Evolutionary conservation across 2,888 invertebrate genomes (phyloP), one percentile per base, ranked within the genome.

Genomic region (Lepetodrilus schrolli): DNA sequence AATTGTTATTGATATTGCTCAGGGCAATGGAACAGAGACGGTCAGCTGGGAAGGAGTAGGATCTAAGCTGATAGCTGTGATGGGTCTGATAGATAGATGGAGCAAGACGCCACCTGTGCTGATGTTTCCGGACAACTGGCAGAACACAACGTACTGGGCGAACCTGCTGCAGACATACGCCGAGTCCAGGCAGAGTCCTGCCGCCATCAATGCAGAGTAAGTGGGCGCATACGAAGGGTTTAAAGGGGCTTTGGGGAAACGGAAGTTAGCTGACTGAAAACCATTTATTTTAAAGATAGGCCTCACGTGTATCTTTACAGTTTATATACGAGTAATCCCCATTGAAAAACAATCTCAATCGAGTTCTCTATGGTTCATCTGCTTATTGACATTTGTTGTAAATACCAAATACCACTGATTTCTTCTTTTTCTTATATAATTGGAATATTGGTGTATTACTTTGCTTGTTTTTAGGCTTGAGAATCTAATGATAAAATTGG

Each of bases 91-190:
- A n/a, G 34, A 7, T 8, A 50, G 34, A n/a, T 78, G 79, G 76
- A 38, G 66, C 4, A 49, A 66, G 13, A 58, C 72, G 13, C 78
- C 80, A 21, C 83, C 83, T 7, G 47, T 5, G 7, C 37, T 83
- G 10, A 70, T 51, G 4, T n/a, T 80, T 7, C 77, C 81, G 0
- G 20, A 69, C 4, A 37, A 37, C 3, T 83, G 83, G 82, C 50
- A 72, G 66, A 82, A 83, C 66, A 76, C 50, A 13, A 71, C 78
- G 10, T 79, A 75, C 70, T 84, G 84, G 84, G 50, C 74, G 5
- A 50, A 77, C 7, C 38, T 81, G 34, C 72, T 83, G 20, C 69
- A 72, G 36, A 43, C 66, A 21, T 76, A 77, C 21, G 66, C 43
- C 43, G 37, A 20, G n/a, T 38, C 68, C 26, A 58, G 72, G 5